Evolutionary conservation across 2,113 vertebrate genomes (phyloP).

Genomic region (Rhadina sibilatrix): DNA sequence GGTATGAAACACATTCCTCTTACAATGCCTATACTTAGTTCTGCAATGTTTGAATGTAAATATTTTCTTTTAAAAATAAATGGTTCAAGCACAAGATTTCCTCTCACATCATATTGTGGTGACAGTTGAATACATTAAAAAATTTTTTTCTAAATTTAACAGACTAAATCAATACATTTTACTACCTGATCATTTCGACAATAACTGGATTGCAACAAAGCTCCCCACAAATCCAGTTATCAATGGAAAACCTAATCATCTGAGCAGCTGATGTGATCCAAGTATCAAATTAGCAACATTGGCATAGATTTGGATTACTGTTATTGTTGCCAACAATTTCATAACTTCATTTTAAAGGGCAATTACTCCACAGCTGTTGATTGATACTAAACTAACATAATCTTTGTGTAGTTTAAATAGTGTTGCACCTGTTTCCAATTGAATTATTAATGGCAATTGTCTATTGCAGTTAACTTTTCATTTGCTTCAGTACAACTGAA

Average conservation of each 20-base stretch:
- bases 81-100: background rate
- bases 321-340: slow-evolving; percentile 32
- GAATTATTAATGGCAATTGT: slow-evolving; percentile 17
- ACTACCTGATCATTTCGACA: background rate
- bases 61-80: background rate
- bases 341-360: slow-evolving; percentile 53
- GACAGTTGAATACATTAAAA: background rate
- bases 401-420: slow-evolving; percentile 38
- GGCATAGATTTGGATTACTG: background rate
- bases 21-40: background rate
- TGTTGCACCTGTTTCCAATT: slow-evolving; percentile 38
- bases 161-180: background rate
- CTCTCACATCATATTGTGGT: background rate
- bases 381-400: slow-evolving; percentile 16
- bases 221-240: background rate
- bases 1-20: background rate
- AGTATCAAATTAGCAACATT: slow-evolving; percentile 11
- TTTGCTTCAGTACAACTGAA: background rate
- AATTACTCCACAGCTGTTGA: slow-evolving; percentile 62
- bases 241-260: background rate
- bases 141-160: background rate
- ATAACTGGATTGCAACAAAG: background rate
- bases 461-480: background rate
- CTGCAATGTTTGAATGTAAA: background rate
- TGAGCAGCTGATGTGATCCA: background rate